Conservation (phyloP, 1,140 invertebrate species). For the Oppia nitens region DNA sequence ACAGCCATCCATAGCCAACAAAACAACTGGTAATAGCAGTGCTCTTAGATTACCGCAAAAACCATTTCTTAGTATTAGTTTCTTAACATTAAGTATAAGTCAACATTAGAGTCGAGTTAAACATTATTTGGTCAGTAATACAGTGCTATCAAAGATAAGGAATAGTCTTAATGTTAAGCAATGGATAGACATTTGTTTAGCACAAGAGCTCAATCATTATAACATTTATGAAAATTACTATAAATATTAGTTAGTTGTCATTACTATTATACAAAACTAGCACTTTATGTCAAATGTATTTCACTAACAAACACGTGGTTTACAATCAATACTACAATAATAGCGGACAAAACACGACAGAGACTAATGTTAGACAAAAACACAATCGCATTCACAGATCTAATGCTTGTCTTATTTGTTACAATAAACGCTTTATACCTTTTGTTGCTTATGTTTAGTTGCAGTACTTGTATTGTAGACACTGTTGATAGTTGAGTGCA, state of each 20-base stretch:
- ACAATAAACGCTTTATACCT: not conserved
- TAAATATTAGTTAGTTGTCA: too few species aligned
- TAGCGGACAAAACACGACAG: not conserved
- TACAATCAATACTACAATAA: not conserved
- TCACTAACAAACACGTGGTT: not conserved
- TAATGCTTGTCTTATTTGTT: not conserved
- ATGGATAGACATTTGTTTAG: not conserved
- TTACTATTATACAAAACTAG: too few species aligned
- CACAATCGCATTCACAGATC: not conserved
- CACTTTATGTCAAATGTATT: not conserved
- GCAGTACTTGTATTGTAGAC: not conserved
- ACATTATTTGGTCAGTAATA: not conserved
- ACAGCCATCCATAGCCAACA: not conserved
- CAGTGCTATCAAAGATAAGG: not conserved
- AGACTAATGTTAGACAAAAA: not conserved
- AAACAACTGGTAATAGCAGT: too few species aligned
- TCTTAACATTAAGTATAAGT: too few species aligned
- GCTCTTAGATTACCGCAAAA: too few species aligned
- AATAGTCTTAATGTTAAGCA: not conserved
- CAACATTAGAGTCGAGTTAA: not conserved
- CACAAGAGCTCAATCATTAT: not conserved
- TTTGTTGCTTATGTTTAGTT: not conserved
- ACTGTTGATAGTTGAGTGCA: too few species aligned
- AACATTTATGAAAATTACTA: not conserved
- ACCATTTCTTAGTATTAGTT: not conserved